phyloP scores from a whole-genome alignment of 2,797 vertebrate species.

The Argyrosomus regius region DNA sequence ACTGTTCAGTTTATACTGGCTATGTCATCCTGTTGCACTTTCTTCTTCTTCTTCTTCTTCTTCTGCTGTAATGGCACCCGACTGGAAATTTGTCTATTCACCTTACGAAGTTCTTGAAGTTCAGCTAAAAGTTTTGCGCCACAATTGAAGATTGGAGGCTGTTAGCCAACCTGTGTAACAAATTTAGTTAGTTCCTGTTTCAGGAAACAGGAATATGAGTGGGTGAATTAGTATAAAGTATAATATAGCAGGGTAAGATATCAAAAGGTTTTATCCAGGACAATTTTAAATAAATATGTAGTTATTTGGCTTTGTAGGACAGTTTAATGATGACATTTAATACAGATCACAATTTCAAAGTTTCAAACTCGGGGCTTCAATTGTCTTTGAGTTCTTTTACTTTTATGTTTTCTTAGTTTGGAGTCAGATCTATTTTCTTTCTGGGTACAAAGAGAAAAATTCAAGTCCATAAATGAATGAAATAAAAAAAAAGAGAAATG shows the following conservation, averaged over 20 bases:
- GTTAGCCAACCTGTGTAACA: not conserved
- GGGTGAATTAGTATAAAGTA: not conserved
- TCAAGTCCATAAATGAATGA: not conserved
- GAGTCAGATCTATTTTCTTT: too few species aligned
- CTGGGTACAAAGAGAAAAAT: not conserved
- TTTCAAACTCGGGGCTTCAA: not conserved
- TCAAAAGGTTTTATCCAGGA: not conserved
- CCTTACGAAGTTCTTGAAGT: not conserved
- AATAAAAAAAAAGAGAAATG: not conserved
- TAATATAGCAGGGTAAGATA: not conserved
- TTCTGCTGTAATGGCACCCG: not conserved
- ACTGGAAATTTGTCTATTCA: not conserved
- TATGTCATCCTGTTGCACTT: too few species aligned
- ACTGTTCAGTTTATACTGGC: too few species aligned
- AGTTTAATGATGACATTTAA: not conserved
- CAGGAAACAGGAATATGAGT: not conserved
- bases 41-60: too few species aligned
- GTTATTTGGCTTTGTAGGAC: not conserved
- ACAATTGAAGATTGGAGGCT: not conserved
- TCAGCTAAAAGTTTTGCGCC: not conserved
- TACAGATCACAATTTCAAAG: conserved; percentile 6
- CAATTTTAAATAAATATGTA: not conserved
- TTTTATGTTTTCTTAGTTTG: too few species aligned
- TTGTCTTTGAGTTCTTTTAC: not conserved
- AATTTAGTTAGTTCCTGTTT: not conserved